Base-by-base conservation (phyloP, 2,113 vertebrate genomes). In the Pelecanus crispus region DNA sequence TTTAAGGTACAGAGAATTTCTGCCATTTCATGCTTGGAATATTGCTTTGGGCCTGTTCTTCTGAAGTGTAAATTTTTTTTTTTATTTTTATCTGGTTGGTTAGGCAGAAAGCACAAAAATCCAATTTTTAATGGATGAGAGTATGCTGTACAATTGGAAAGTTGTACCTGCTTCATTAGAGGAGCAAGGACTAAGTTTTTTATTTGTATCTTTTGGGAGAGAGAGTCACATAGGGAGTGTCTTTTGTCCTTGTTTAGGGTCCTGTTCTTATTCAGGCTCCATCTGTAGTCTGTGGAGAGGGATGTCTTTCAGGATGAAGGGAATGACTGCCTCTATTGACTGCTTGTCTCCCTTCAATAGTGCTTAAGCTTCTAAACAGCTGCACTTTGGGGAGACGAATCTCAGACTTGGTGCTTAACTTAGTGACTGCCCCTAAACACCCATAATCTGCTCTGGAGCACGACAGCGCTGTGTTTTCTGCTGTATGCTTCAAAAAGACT, bases 21-120 rank as follows among this genome's bases (percentile, higher is more conserved):
- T 93, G 28, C 66, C 62, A 94, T 96, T 96, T 95, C 72, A 83
- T 80, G 85, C 79, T 91, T 93, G 32, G 29, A 88, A 81, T 90
- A 81, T 88, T 96, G 75, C 92, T 96, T 83, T 86, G 63, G 59
- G 92, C 90, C 90, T 94, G 22, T 81, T 94, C 73, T 85, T 96
- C 74, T 93, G 85, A 93, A 94, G 63, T 93, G 28, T 79, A 45
- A 36, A 65, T 6, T 92, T 70, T 83, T 6, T 68, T 82, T 67
- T 66, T 49, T 34, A 61, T 77, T 92, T 88, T 94, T 86, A 66
- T 90, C 63, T 91, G 31, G 36, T 74, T 52, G 50, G 47, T 79
- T 77, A 90, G 74, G 38, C 74, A 88, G 81, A 82, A 79, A 45
- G 85, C 0, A 0, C 44, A 88, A 72, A 87, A 92, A 77, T 85